Evolutionary conservation across 2,888 invertebrate genomes (phyloP), one percentile per base, ranked within the genome.

Genomic region (Protonemura montana): DNA sequence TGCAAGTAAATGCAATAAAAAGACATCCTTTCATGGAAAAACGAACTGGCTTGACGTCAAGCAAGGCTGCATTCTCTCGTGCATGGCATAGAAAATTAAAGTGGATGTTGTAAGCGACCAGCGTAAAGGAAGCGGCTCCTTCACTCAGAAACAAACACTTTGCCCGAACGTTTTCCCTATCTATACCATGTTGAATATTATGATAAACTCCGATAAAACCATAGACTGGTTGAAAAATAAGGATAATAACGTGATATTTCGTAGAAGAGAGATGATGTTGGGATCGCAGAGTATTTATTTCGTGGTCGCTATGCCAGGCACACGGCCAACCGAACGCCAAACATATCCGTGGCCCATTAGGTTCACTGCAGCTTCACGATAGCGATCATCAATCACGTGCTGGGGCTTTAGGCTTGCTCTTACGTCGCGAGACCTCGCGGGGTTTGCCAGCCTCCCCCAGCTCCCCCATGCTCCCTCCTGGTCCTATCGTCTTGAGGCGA

Each of bases 371-470:
- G 59, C 59, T 7, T 16, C 59, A 21, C 59, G 59, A 59, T 59
- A 59, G 59, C 59, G 59, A 59, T 59, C 59, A 59, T 59, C 59
- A 59, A 59, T 59, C 59, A 59, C 59, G 59, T 59, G n/a, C n/a
- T n/a, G n/a, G 59, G 59, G 59, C 59, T 59, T 59, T 59, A 59
- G 59, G 59, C 59, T 59, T 13, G 59, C 59, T 59, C 59, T 59
- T 59, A 59, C 59, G 59, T 59, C 59, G 59, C 59, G 59, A 13
- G 59, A 59, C 59, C 59, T 59, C 59, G 59, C 21, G 13, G 59
- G 59, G 59, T 10, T 59, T 59, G 59, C 59, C 59, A 3, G 6
- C 59, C 59, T 21, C 59, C 59, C 59, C 59, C 59, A 7, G 2
- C 59, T 16, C 21, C 21, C 59, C 59, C 59, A n/a, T n/a, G n/a